phyloP scores from a whole-genome alignment of 2,113 vertebrate genomes.

The Reinhardtius hippoglossoides region DNA sequence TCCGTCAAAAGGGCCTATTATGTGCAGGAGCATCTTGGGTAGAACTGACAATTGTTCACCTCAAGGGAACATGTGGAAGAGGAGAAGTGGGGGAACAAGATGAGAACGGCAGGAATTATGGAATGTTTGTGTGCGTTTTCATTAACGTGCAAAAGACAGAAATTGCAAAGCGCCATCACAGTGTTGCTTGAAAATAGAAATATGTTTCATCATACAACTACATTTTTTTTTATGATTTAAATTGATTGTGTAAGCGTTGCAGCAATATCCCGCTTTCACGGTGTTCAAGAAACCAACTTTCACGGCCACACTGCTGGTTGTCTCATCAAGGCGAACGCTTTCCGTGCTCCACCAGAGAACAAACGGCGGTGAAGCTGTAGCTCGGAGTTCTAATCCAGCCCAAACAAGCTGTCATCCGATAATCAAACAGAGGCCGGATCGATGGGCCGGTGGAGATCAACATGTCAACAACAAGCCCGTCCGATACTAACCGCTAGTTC shows the following conservation, averaged over 20 bases:
- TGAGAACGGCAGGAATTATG: constrained; percentile 46
- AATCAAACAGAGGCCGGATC: constrained; percentile 69
- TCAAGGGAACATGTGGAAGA: constrained; percentile 36
- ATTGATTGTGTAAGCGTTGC: not conserved
- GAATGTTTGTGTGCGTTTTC: constrained; percentile 21
- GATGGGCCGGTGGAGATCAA: constrained; percentile 56
- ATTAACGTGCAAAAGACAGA: constrained; percentile 13
- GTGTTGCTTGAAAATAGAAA: not conserved
- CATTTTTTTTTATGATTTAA: not conserved
- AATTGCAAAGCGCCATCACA: not conserved
- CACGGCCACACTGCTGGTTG: not conserved
- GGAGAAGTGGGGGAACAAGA: constrained; percentile 29
- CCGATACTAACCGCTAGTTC: constrained; percentile 39
- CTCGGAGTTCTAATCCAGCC: constrained; percentile 47
- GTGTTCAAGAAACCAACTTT: not conserved
- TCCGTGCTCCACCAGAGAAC: constrained; percentile 13
- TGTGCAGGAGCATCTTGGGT: constrained; percentile 39
- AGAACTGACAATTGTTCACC: constrained; percentile 53
- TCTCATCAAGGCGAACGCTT: constrained; percentile 39
- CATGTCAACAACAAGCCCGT: constrained; percentile 55
- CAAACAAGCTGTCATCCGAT: constrained; percentile 66
- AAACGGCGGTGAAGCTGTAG: constrained; percentile 25
- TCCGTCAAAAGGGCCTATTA: constrained; percentile 58
- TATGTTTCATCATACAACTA: too few species aligned
- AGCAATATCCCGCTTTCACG: not conserved